phyloP scores from a whole-genome alignment of 2,113 vertebrate species.

The Baryphthengus martii region DNA sequence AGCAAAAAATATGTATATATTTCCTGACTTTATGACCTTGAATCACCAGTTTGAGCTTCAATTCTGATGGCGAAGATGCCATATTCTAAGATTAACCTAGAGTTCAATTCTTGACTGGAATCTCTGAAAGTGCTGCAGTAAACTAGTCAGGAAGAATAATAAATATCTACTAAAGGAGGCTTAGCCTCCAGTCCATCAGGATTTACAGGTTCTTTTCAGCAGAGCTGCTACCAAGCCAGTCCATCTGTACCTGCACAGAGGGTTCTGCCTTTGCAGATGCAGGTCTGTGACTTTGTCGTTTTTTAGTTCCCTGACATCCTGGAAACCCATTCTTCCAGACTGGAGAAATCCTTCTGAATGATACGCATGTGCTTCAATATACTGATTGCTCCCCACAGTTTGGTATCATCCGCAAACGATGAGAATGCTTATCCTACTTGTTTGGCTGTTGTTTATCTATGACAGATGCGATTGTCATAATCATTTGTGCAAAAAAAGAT shows the following conservation, averaged over 20 bases:
- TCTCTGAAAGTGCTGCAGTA: not conserved
- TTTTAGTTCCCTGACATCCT: not conserved
- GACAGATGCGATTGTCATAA: not conserved
- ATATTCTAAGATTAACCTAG: not conserved
- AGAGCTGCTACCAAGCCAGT: not conserved
- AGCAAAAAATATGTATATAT: not conserved
- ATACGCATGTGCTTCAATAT: not conserved
- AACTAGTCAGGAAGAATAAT: not conserved
- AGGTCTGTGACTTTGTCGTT: fast-evolving
- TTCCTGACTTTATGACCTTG: not conserved
- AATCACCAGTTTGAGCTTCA: not conserved
- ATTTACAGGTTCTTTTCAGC: not conserved
- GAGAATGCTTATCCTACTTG: not conserved
- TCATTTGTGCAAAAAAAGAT: not conserved
- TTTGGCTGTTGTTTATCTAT: not conserved
- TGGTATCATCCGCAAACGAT: not conserved
- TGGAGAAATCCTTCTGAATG: not conserved
- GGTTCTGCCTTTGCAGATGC: not conserved
- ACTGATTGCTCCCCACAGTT: not conserved
- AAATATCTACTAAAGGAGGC: not conserved
- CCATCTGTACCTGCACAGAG: not conserved
- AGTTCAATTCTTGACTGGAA: not conserved
- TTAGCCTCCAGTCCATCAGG: not conserved
- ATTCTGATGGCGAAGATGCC: not conserved
- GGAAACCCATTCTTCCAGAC: not conserved